phyloP scores from a whole-genome alignment of 92 coral and sea anemone species.

The Epizoanthus fatuus region DNA sequence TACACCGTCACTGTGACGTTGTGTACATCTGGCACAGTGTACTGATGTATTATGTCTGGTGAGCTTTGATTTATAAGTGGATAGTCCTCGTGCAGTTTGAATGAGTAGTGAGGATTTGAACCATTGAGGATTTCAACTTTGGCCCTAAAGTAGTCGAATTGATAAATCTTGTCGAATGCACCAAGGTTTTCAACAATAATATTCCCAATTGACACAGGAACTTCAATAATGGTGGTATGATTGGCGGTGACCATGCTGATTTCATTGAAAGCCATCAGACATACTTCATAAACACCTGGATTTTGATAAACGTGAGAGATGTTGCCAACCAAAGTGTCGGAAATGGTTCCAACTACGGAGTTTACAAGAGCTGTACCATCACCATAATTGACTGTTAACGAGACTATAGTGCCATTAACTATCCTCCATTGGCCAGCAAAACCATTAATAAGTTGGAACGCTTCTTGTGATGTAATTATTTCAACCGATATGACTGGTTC shows the following conservation, averaged over 20 bases:
- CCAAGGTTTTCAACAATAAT: conserved; percentile 50
- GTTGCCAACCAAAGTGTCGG: conserved; percentile 10
- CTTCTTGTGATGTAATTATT: conserved; percentile 5
- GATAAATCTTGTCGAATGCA: conserved; percentile 63
- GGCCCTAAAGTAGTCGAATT: conserved; percentile 53
- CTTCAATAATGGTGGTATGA: conserved; percentile 48
- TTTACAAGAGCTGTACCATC: conserved; percentile 25
- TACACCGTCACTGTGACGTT: conserved; percentile 58
- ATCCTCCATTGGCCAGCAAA: conserved; percentile 63
- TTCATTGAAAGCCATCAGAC: conserved; percentile 35
- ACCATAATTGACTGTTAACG: conserved; percentile 49
- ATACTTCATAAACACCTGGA: conserved; percentile 56
- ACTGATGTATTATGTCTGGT: conserved; percentile 40
- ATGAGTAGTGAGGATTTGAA: conserved; percentile 51
- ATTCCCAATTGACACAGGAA: conserved; percentile 36
- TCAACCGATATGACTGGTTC: conserved; percentile 48
- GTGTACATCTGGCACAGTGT: conserved; percentile 49
- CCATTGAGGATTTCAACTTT: conserved; percentile 52
- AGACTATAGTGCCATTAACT: conserved; percentile 56
- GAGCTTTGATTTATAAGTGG: conserved; percentile 34
- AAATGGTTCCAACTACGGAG: conserved; percentile 12
- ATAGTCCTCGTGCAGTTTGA: conserved; percentile 56
- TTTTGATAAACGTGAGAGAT: conserved; percentile 46
- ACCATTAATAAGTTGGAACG: conserved; percentile 28
- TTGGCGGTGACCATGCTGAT: conserved; percentile 36